phyloP scores from a whole-genome alignment of 2,888 invertebrate species.

The Cabera pusaria region DNA sequence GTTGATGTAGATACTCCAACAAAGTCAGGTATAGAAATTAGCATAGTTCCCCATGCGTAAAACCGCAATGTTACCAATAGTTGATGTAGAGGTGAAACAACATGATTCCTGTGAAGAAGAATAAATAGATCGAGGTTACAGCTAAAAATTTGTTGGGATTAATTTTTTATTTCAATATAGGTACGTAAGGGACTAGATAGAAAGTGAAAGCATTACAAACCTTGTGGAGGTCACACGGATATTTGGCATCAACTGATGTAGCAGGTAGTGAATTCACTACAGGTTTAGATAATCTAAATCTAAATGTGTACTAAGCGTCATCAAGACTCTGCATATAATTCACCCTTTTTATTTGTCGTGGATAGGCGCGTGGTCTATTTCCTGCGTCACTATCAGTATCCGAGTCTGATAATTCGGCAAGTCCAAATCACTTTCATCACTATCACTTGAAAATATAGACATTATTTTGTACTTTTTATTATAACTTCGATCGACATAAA shows the following conservation, averaged over 20 bases:
- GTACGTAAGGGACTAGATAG: no score
- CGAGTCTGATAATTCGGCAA: constrained; percentile 18
- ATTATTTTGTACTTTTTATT: constrained; percentile 2
- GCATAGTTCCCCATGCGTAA: constrained; percentile 37
- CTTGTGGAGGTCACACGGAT: constrained; percentile 11
- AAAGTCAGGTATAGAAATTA: constrained; percentile 35
- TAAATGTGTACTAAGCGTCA: constrained; percentile 6
- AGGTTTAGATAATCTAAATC: constrained; percentile 7
- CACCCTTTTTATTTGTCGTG: constrained; percentile 2
- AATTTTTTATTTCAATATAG: no score
- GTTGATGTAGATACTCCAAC: constrained; percentile 35
- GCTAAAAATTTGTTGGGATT: no score
- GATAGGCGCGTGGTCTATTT: neutral
- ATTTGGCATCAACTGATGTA: constrained; percentile 1
- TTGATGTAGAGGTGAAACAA: constrained; percentile 33
- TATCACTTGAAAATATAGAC: constrained; percentile 7
- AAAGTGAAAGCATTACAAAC: no score
- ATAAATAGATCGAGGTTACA: no score
- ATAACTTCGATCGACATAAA: neutral
- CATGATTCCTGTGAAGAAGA: constrained; percentile 28
- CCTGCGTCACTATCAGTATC: constrained; percentile 9
- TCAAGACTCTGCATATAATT: constrained; percentile 10
- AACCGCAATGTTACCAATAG: constrained; percentile 33
- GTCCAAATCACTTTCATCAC: constrained; percentile 22
- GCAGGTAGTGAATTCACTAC: constrained; percentile 2